Evolutionary conservation across 2,113 vertebrate species (phyloP).

Genomic region (Podocnemis expansa): DNA sequence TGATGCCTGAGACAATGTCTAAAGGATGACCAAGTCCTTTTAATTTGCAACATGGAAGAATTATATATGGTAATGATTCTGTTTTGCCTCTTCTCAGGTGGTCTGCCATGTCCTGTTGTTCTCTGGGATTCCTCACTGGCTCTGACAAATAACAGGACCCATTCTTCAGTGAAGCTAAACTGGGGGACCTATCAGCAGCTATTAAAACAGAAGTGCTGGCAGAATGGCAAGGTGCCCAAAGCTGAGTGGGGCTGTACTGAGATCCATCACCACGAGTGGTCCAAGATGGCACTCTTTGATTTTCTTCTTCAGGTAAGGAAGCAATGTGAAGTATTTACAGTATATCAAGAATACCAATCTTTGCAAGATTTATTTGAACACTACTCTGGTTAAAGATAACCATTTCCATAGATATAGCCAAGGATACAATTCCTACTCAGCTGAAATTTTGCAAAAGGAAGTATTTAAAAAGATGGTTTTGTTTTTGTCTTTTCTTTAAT

Average conservation of each 20-base stretch:
- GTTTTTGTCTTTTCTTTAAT: not conserved
- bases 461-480: not conserved
- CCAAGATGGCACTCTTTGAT: constrained; percentile 93
- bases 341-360: not conserved
- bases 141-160: constrained; percentile 77
- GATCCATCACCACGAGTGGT: constrained; percentile 93
- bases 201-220: constrained; percentile 90
- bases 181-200: constrained; percentile 90
- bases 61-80: not conserved
- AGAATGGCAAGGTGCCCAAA: constrained; percentile 84
- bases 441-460: not conserved
- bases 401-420: not conserved
- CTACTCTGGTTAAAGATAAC: not conserved
- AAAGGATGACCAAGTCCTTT: not conserved
- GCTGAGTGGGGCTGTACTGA: constrained; percentile 85
- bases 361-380: not conserved
- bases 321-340: not conserved
- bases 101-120: constrained; percentile 84
- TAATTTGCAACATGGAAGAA: not conserved
- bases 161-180: constrained; percentile 82
- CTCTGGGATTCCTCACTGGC: constrained; percentile 88
- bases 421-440: not conserved
- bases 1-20: not conserved
- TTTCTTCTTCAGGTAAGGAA: constrained; percentile 92
- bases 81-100: constrained; percentile 72